phyloP scores from a whole-genome alignment of 2,113 vertebrate species.

The Alces alces region DNA sequence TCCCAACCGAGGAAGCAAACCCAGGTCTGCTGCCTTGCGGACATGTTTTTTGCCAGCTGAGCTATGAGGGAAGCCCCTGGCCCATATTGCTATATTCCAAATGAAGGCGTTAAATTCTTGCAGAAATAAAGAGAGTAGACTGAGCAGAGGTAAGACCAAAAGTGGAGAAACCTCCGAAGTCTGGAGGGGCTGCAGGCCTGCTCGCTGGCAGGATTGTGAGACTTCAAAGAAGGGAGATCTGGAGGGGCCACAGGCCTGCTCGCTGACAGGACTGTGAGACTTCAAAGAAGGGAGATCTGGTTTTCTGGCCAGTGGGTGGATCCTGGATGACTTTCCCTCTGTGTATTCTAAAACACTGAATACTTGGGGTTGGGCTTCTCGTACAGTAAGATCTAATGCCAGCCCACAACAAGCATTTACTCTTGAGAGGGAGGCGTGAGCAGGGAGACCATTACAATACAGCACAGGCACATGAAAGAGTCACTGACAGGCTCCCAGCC shows the following conservation, averaged over 20 bases:
- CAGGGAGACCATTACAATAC: neutral
- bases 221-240: neutral
- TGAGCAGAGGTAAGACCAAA: neutral
- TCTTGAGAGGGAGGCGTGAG: neutral
- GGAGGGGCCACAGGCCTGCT: neutral
- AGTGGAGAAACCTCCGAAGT: neutral
- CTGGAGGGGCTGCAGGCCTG: too few species aligned
- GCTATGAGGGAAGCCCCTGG: neutral
- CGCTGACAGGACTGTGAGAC: neutral
- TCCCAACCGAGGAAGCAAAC: neutral
- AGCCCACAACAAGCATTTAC: neutral
- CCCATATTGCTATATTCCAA: neutral
- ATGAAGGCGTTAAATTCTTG: neutral
- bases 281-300: neutral
- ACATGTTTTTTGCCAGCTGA: neutral
- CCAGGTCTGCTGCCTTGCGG: accelerated
- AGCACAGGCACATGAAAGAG: neutral
- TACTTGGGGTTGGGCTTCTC: neutral
- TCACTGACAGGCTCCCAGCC: neutral
- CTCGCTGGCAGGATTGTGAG: too few species aligned
- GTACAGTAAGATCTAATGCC: neutral
- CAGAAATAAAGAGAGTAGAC: neutral
- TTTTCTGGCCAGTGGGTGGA: neutral
- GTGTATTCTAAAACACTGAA: neutral
- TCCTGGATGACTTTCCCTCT: neutral